Base-by-base conservation (phyloP, 2,113 vertebrate species). In the Murina feae region DNA sequence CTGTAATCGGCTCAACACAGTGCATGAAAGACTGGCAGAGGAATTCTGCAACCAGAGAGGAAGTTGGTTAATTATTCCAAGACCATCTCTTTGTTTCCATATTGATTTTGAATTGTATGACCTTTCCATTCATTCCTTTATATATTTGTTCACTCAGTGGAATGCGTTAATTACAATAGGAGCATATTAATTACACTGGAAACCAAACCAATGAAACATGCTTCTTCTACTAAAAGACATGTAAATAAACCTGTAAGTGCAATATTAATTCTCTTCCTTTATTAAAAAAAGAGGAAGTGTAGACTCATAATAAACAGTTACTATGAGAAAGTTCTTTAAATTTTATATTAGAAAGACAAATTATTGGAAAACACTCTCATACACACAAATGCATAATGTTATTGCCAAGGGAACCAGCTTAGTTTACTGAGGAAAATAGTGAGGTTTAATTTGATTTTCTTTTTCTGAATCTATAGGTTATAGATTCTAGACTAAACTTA, bases 1-100 rank as follows among this genome's bases (percentile, higher is more conserved):
- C 94, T 96, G 95, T 95, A 96, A 97, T 97, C 74, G 74, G 93
- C 92, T 96, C 96, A 95, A 84, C 82, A 86, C 94, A 93, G 69
- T 49, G 69, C 42, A 91, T 66, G 79, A 78, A 97, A 95, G 89
- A 95, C 91, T 91, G 92, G 83, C 82, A 79, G 87, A 94, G 63
- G 75, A 92, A 95, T 96, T 94, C 93, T 96, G 84, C 87, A 93
- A 86, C 68, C 81, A 68, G 81, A 94, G 78, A 92, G 92, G 90
- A 96, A 97, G 95, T 90, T 96, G 68, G 92, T 94, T 97, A 96
- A 94, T 97, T 96, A 96, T 95, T 94, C 74, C 87, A 94, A 96
- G 78, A 92, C 90, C 81, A 96, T 92, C 55, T 86, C 96, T 96
- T 95, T 97, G 96, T 97, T 96, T 68, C 39, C 35, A 39, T 92